phyloP scores from a whole-genome alignment of 2,888 invertebrate genomes.

The Trissonchulus sp. region DNA sequence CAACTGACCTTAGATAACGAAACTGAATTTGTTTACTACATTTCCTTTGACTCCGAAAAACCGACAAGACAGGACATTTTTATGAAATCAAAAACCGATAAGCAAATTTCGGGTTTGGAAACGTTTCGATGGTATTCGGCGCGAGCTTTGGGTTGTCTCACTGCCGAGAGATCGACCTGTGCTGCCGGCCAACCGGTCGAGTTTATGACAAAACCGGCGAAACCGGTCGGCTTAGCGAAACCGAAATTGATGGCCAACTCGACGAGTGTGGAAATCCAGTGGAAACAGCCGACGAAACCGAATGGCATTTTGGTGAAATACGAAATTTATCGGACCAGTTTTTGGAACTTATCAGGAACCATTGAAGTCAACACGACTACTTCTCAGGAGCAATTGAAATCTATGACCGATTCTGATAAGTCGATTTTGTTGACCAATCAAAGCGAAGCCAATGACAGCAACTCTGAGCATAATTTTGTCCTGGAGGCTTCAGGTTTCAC shows the following conservation, averaged over 20 bases:
- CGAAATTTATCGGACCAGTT: neutral
- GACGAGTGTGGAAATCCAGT: neutral
- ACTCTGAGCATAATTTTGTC: no score
- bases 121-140: neutral
- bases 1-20: neutral
- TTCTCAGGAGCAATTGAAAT: neutral
- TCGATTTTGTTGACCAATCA: neutral
- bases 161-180: neutral
- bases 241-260: neutral
- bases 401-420: no score
- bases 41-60: neutral
- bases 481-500: neutral
- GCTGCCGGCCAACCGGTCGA: neutral
- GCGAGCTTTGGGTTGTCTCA: neutral
- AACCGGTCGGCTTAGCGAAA: neutral
- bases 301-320: neutral
- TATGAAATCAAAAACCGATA: neutral
- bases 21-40: neutral
- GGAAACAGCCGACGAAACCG: constrained; percentile 1
- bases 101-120: neutral
- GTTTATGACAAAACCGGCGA: neutral
- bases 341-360: no score
- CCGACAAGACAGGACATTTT: neutral
- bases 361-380: neutral
- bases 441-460: neutral